phyloP scores from a whole-genome alignment of 2,888 invertebrate genomes.

The Yponomeuta evonymella region DNA sequence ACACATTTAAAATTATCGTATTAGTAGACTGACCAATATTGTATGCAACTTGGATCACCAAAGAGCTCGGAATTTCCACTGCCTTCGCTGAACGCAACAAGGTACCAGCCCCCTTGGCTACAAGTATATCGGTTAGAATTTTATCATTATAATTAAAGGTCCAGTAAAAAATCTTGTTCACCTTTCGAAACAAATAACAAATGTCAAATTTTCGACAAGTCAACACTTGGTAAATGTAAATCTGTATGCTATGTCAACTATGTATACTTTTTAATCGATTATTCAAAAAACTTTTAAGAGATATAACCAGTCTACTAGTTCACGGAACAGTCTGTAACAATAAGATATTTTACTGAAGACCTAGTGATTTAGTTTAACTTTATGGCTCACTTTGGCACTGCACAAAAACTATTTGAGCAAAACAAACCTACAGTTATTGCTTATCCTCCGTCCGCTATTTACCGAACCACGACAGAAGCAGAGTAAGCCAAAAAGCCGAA shows the following conservation, averaged over 20 bases:
- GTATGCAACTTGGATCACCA: neutral
- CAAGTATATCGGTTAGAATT: neutral
- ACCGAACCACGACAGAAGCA: conserved; percentile 55
- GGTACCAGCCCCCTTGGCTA: neutral
- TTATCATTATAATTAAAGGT: conserved; percentile 29
- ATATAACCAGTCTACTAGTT: conserved; percentile 72
- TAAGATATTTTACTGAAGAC: conserved; percentile 67
- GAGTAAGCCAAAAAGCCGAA: conserved; percentile 72
- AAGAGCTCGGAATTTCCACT: neutral
- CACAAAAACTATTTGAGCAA: conserved; percentile 64
- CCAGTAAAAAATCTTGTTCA: conserved; percentile 55
- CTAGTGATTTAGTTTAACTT: conserved; percentile 53
- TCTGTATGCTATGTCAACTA: conserved; percentile 57
- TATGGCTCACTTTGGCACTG: conserved; percentile 74
- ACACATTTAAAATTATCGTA: conserved; percentile 13
- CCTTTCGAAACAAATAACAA: conserved; percentile 40
- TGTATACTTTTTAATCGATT: conserved; percentile 20
- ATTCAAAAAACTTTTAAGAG: conserved; percentile 62
- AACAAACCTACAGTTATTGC: conserved; percentile 49
- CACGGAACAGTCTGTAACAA: conserved; percentile 69
- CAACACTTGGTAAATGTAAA: conserved; percentile 52
- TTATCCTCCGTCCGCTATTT: conserved; percentile 34
- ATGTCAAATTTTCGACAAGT: conserved; percentile 45
- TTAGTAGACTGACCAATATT: conserved; percentile 1
- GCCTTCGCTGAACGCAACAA: neutral